Evolutionary conservation across 2,113 vertebrate genomes (phyloP), one percentile per base, ranked within the genome.

Genomic region (Plestiodon gilberti): DNA sequence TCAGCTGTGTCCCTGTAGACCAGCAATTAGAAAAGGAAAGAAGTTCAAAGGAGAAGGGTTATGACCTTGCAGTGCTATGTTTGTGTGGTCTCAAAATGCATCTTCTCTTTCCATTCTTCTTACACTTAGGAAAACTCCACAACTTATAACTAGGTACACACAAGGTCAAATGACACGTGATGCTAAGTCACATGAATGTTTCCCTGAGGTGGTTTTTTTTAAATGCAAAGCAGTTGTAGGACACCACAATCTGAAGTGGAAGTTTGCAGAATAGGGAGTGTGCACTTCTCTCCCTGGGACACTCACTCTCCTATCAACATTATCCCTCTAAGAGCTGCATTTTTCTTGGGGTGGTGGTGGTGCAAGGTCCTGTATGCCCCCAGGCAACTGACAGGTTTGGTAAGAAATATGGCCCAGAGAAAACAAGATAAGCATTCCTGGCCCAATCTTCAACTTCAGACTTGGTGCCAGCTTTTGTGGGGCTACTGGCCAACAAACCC

Each of bases 1-100:
- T 96, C 95, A 94, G 94, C 94, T 95, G 91, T 75, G 91, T 96
- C 96, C 95, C 95, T 88, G 65, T 48, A 92, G 96, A 94, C 91
- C 87, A 90, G 94, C 91, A 95, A 96, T 96, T 96, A 96, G 92
- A 88, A 92, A 91, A 94, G 91, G 92, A 93, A 90, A 92, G 79
- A 83, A 94, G 91, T 96, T 97, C 94, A 95, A 95, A 96, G 93
- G 81, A 83, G 83, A 90, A 92, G 81, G 90, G 92, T 92, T 93
- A 91, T 91, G 94, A 95, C 94, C 93, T 92, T 94, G 90, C 89
- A 95, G 75, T 0, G 0, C 91, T 48, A 71, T 88, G 90, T 84
- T 84, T 84, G 88, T 88, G 87, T 69, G 78, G 89, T 88, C 90
- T 89, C 82, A 30, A 38, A 30, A 89, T 8, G 4, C 3, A 78